These are phyloP conservation scores for Corythaeola cristata DNA, from an alignment of 2,113 vertebrate genomes.

Conservation along the genomic window DNA sequence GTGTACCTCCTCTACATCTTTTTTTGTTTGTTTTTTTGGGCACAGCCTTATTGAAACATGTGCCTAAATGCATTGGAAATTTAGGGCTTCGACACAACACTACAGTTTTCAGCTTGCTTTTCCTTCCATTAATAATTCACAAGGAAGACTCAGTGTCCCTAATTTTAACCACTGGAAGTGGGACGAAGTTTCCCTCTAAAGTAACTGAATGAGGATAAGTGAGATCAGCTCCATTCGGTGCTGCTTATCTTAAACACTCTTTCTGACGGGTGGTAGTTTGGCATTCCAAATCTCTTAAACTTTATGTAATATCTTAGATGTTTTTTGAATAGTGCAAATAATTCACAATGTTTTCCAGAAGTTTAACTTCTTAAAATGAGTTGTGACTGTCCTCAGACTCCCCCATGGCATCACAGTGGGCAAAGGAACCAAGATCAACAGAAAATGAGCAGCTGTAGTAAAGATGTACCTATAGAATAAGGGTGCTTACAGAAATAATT, in stretches of 20 bases:
- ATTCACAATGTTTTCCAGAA: background rate
- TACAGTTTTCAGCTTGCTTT: background rate
- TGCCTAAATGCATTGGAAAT: background rate
- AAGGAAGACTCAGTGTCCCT: background rate
- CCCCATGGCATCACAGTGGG: background rate
- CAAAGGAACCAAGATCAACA: background rate
- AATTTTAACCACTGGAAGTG: background rate
- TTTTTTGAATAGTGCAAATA: background rate
- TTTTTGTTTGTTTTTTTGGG: background rate
- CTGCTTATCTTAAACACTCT: background rate
- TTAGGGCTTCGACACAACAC: background rate
- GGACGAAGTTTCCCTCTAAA: background rate
- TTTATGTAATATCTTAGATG: background rate
- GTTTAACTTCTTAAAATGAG: background rate
- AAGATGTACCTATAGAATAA: background rate
- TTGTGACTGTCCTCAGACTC: background rate
- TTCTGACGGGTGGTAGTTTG: background rate
- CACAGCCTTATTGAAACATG: background rate
- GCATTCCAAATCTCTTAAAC: background rate
- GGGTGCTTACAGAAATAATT: background rate
- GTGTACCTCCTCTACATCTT: accelerated
- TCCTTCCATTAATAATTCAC: background rate
- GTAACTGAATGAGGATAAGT: background rate
- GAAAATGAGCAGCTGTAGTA: background rate
- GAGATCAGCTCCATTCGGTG: too few species aligned